Evolutionary conservation across 2,113 vertebrate genomes (phyloP).

Genomic region (Oceanodroma tethys): DNA sequence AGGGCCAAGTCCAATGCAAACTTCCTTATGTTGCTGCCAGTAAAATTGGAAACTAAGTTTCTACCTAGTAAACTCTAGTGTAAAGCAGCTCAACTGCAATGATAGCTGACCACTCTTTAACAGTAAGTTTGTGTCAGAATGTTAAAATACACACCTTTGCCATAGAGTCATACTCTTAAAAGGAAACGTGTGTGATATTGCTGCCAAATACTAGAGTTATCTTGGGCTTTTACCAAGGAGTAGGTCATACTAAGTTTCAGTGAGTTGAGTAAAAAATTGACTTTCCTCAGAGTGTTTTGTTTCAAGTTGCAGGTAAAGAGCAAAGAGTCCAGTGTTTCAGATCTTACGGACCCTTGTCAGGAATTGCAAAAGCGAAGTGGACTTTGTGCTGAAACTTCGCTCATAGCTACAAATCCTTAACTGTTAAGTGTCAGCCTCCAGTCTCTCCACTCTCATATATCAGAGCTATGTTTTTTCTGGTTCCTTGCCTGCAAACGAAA

Average conservation of each 20-base stretch:
- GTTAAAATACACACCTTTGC: neutral
- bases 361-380: neutral
- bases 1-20: neutral
- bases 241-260: neutral
- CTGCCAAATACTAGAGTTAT: neutral
- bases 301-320: neutral
- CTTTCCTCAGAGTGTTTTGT: neutral
- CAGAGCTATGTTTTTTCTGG: neutral
- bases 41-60: no score
- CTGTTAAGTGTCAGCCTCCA: neutral
- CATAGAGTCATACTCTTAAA: neutral
- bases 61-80: neutral
- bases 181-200: fast-evolving
- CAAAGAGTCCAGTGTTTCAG: neutral
- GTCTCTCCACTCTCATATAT: neutral
- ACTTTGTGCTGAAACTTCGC: neutral
- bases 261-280: neutral
- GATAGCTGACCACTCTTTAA: neutral
- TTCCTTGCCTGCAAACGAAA: neutral
- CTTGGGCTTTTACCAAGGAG: neutral
- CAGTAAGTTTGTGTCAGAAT: neutral
- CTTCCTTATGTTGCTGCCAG: neutral
- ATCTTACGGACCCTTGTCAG: neutral
- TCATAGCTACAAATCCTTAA: neutral
- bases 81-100: neutral